Evolutionary conservation across 2,797 vertebrate genomes (phyloP).

Genomic region (Xyrichtys novacula): DNA sequence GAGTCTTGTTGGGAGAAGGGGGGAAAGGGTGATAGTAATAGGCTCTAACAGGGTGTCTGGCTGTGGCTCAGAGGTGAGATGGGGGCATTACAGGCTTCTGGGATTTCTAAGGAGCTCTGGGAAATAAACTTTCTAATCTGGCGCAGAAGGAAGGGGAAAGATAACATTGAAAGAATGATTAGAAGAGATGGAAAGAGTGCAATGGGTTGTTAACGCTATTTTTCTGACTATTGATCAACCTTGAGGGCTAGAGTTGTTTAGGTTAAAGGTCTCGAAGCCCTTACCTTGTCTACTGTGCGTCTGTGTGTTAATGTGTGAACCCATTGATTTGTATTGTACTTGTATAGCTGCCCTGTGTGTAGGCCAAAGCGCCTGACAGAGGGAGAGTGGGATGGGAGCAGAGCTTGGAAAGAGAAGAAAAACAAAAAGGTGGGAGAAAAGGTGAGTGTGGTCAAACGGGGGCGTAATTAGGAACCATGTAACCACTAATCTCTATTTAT

Average conservation of each 20-base stretch:
- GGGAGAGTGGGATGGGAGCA: constrained; percentile 66
- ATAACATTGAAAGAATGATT: constrained; percentile 78
- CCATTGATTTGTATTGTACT: constrained; percentile 72
- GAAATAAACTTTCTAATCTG: constrained; percentile 77
- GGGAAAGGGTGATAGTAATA: constrained; percentile 62
- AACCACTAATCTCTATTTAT: constrained; percentile 74
- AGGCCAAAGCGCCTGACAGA: constrained; percentile 68
- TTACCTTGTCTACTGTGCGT: constrained; percentile 66
- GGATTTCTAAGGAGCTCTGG: constrained; percentile 75
- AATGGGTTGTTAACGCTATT: constrained; percentile 71
- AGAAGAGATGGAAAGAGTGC: constrained; percentile 65
- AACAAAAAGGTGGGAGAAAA: constrained; percentile 68
- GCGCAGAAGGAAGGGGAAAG: constrained; percentile 48
- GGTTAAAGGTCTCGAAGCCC: constrained; percentile 72
- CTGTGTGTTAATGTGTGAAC: constrained; percentile 65
- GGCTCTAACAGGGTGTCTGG: constrained; percentile 78
- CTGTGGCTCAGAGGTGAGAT: constrained; percentile 75
- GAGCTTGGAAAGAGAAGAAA: constrained; percentile 49
- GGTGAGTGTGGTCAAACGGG: constrained; percentile 73
- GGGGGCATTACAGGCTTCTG: constrained; percentile 68
- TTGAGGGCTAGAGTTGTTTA: constrained; percentile 64
- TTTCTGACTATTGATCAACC: constrained; percentile 79
- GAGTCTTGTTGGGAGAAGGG: constrained; percentile 67
- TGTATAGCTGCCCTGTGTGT: constrained; percentile 55
- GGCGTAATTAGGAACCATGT: constrained; percentile 76